These are phyloP conservation scores for Phacellophora camtschatica DNA, from an alignment of 30 jellyfish, hydroid and myxozoan species.

Conservation along the genomic window DNA sequence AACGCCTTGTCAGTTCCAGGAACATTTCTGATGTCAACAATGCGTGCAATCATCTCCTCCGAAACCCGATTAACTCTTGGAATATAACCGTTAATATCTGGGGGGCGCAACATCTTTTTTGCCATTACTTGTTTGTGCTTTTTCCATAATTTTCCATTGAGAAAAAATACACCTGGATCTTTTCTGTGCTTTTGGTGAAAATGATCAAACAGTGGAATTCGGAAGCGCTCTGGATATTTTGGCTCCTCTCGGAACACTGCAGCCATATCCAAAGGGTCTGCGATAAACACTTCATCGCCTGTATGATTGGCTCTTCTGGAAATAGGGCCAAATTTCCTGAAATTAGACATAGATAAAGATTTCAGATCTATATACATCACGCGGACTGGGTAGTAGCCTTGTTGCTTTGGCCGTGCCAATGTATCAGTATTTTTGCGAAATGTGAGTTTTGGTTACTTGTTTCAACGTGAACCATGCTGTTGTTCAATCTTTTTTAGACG, in stretches of 20 bases:
- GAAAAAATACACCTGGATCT: constrained; percentile 74
- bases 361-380: too few species aligned
- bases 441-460: too few species aligned
- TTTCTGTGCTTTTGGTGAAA: constrained; percentile 10
- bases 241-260: constrained; percentile 53
- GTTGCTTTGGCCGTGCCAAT: too few species aligned
- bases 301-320: background rate
- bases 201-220: background rate
- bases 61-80: constrained; percentile 46
- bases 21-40: constrained; percentile 4
- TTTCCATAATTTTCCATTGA: constrained; percentile 66
- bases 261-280: constrained; percentile 39
- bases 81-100: constrained; percentile 27
- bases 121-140: constrained; percentile 41
- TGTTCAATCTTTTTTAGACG: too few species aligned
- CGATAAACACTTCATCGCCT: constrained; percentile 24
- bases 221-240: constrained; percentile 41
- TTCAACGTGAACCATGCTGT: too few species aligned
- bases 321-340: constrained; percentile 46
- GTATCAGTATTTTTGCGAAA: too few species aligned
- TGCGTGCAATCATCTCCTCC: constrained; percentile 20
- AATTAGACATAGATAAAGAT: too few species aligned
- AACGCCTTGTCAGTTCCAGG: background rate
- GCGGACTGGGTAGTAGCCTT: too few species aligned
- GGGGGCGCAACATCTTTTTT: constrained; percentile 67